These are phyloP conservation scores for Pseudopodoces humilis DNA, from an alignment of 2,113 vertebrate species.

Conservation along the genomic window DNA sequence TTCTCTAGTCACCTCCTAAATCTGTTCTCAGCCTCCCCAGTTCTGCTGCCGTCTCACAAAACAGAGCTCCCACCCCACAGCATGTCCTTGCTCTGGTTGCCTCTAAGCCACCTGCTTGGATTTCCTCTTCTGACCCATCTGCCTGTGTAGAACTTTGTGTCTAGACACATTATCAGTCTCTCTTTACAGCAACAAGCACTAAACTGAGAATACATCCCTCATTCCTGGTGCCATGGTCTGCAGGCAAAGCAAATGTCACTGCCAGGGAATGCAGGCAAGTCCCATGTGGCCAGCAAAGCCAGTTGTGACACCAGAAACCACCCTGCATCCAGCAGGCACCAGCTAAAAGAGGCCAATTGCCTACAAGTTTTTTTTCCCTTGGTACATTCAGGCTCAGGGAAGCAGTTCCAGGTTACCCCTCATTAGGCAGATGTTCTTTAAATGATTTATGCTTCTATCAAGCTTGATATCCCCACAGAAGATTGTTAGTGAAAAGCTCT, in stretches of 20 bases:
- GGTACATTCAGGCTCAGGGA: constrained; percentile 9
- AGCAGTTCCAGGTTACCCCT: constrained; percentile 56
- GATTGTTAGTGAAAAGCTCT: constrained; percentile 71
- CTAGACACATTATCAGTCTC: no score
- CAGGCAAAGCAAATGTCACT: neutral
- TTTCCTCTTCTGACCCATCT: neutral
- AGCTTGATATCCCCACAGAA: constrained; percentile 62
- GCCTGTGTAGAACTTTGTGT: neutral
- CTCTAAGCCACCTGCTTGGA: neutral
- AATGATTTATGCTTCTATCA: constrained; percentile 72
- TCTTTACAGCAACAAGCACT: neutral
- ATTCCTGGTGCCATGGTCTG: neutral
- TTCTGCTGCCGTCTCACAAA: neutral
- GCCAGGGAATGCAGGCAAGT: neutral
- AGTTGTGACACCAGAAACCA: neutral
- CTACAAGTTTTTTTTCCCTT: neutral
- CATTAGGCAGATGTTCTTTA: constrained; percentile 64
- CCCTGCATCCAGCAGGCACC: neutral
- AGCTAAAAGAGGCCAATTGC: neutral
- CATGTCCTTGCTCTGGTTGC: neutral
- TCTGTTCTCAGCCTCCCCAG: neutral
- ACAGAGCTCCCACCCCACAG: neutral
- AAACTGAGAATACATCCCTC: neutral
- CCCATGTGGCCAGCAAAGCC: neutral
- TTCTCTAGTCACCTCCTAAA: neutral